Base-by-base conservation (phyloP, 2,797 vertebrate genomes). In the Pygocentrus nattereri region DNA sequence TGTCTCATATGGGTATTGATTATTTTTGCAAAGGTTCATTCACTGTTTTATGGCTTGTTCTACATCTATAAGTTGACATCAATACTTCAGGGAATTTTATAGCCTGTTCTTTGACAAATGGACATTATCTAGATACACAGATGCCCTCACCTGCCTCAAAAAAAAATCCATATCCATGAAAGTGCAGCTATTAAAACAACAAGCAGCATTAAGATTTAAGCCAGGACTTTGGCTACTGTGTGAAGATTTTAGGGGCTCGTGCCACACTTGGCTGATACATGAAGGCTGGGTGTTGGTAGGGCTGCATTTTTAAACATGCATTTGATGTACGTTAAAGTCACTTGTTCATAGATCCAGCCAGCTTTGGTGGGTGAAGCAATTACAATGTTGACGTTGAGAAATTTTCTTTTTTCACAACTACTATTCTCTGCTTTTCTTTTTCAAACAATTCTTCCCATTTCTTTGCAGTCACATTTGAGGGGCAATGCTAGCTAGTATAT, bases 131-230 rank as follows among this genome's bases (percentile, higher is more conserved):
- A 85, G 81, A 88, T 88, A 86, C 68, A 84, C 58, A 82, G 72
- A 88, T 85, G 85, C 70, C 52, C 82, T 76, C 77, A 84, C 74
- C 47, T 79, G 86, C 62, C 13, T 79, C 64, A 87, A 89, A 91
- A 89, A 85, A n/a, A 84, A 91, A 90, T 89, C 81, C 85, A 90
- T 87, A 89, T 80, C 85, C 84, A 86, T 90, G 89, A 92, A 90
- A 67, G 5, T 30, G 30, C 27, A 89, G 83, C 82, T 82, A 85
- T 90, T 89, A 87, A 87, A 89, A 67, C n/a, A 16, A 81, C 88
- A 84, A 85, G 90, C 61, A 81, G 85, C 76, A 71, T 86, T 85
- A 62, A 76, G 85, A 86, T 87, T 85, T 85, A 90, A 91, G 89
- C 70, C 25, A 15, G 76, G 58, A 82, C 85, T 84, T 89, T 89